Evolutionary conservation across 2,888 invertebrate species (phyloP).

Genomic region (Microplitis deprimator): DNA sequence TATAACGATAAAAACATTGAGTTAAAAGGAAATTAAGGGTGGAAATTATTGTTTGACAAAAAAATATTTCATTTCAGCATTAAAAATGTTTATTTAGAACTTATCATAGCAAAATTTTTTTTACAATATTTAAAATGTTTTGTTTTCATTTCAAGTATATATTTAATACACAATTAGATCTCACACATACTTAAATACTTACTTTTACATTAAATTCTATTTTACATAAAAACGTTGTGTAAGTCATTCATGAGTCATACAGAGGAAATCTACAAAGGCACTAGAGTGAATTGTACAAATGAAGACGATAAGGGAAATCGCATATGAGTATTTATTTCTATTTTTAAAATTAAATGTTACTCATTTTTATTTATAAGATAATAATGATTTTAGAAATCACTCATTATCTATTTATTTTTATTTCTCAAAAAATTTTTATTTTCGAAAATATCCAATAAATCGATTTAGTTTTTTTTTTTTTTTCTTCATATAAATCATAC

Average conservation of each 20-base stretch:
- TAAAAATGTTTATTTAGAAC: slow-evolving; percentile 68
- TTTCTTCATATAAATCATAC: not conserved
- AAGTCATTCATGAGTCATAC: slow-evolving; percentile 13
- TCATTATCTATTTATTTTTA: not conserved
- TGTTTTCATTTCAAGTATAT: slow-evolving; percentile 10
- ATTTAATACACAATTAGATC: slow-evolving; percentile 19
- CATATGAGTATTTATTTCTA: slow-evolving; percentile 7
- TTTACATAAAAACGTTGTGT: slow-evolving; percentile 1
- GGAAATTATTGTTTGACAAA: too few species aligned
- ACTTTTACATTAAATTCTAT: not conserved
- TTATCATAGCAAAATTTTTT: slow-evolving; percentile 52
- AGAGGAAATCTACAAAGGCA: slow-evolving; percentile 57
- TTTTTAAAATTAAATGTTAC: too few species aligned
- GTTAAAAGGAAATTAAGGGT: too few species aligned
- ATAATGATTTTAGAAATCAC: too few species aligned
- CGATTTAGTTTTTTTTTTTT: not conserved
- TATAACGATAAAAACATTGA: too few species aligned
- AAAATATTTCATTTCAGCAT: slow-evolving; percentile 49
- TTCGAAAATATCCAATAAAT: not conserved
- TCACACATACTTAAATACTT: not conserved
- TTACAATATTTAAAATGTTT: slow-evolving; percentile 21
- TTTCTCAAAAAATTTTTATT: slow-evolving; percentile 1
- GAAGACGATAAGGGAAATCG: slow-evolving; percentile 19
- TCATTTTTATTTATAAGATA: too few species aligned
- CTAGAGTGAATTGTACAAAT: slow-evolving; percentile 61